phyloP scores from a whole-genome alignment of 2,113 vertebrate genomes.

The Megaceryle torquata region DNA sequence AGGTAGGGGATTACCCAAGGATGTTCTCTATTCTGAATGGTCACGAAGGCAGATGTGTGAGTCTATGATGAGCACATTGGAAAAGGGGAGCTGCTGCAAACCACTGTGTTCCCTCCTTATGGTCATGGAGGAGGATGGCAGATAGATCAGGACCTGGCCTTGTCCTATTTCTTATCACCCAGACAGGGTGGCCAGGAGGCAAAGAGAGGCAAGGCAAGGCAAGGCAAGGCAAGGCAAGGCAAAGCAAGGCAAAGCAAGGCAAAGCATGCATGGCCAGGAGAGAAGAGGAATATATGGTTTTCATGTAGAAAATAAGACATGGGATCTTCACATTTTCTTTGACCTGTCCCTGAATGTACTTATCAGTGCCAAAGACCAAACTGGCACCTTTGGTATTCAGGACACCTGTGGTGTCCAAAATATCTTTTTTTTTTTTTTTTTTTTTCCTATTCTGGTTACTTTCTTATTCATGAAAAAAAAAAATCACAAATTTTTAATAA shows the following conservation, averaged over 20 bases:
- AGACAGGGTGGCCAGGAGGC: neutral
- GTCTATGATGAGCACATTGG: neutral
- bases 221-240: too few relatives aligned
- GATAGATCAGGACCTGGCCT: neutral
- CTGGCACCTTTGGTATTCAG: neutral
- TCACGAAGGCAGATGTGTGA: neutral
- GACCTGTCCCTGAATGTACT: neutral
- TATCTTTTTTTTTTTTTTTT: neutral
- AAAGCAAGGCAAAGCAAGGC: neutral
- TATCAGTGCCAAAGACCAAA: neutral
- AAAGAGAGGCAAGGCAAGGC: neutral
- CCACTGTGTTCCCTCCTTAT: neutral
- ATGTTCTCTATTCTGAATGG: neutral
- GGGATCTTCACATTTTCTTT: neutral
- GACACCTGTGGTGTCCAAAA: neutral
- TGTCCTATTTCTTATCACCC: neutral
- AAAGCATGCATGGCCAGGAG: neutral
- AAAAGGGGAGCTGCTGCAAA: neutral
- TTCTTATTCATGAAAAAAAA: neutral
- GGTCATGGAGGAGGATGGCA: neutral
- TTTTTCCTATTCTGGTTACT: neutral
- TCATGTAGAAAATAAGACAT: neutral
- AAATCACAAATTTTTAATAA: neutral
- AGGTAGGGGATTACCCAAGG: constrained; percentile 9
- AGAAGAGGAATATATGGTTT: neutral